Evolutionary conservation across 2,888 invertebrate species (phyloP).

Genomic region (Platycheirus albimanus): DNA sequence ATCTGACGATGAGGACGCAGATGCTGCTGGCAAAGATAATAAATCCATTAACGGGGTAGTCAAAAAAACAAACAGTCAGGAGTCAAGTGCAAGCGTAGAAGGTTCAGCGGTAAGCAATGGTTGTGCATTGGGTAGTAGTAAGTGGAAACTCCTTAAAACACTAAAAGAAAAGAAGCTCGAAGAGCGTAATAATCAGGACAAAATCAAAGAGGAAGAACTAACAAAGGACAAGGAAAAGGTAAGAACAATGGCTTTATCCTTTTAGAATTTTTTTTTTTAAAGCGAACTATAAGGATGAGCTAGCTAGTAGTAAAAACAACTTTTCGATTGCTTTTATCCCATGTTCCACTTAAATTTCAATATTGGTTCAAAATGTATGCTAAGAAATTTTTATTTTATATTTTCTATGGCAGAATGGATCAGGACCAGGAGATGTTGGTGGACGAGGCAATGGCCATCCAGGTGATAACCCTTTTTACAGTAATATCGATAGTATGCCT

Average conservation of each 20-base stretch:
- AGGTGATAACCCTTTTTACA: constrained; percentile 99
- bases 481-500: constrained; percentile 99
- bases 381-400: background rate
- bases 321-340: constrained; percentile 17
- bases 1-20: constrained; percentile 50
- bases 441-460: constrained; percentile 94
- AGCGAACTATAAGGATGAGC: too few relatives aligned
- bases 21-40: constrained; percentile 13
- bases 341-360: too few relatives aligned
- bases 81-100: constrained; percentile 82
- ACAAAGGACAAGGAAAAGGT: constrained; percentile 87
- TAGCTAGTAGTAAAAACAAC: background rate
- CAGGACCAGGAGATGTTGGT: constrained; percentile 90
- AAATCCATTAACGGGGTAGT: constrained; percentile 6
- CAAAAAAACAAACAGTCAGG: constrained; percentile 74
- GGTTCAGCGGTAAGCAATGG: constrained; percentile 77
- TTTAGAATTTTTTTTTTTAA: too few relatives aligned
- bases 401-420: constrained; percentile 87
- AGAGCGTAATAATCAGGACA: constrained; percentile 89
- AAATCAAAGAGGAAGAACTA: constrained; percentile 86
- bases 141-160: constrained; percentile 95
- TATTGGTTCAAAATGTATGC: background rate
- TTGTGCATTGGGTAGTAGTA: constrained; percentile 89
- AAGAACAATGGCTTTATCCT: background rate
- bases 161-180: constrained; percentile 95